Conservation (phyloP, 2,797 vertebrate species). For the Bovichtus diacanthus region DNA sequence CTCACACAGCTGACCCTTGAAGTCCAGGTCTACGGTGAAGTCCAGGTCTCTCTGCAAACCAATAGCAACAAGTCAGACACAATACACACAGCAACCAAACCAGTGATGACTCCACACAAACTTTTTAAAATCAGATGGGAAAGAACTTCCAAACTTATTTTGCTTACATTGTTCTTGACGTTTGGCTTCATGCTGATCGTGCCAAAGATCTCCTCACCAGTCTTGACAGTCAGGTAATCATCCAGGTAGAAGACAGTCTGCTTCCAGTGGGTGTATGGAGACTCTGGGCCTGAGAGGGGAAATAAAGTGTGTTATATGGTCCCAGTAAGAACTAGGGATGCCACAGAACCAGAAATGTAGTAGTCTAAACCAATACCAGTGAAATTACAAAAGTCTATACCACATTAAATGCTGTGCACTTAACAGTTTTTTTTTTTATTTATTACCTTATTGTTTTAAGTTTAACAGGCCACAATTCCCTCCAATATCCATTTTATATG, state of each 20-base stretch:
- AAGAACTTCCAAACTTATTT: accelerated
- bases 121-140: neutral
- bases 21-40: slow-evolving; percentile 94
- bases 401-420: too few species aligned
- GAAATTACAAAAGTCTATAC: too few species aligned
- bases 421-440: too few species aligned
- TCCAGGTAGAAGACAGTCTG: slow-evolving; percentile 97
- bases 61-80: neutral
- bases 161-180: slow-evolving; percentile 94
- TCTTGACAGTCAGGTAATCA: slow-evolving; percentile 95
- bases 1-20: slow-evolving; percentile 96
- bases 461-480: too few species aligned
- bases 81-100: too few species aligned
- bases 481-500: too few species aligned
- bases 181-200: slow-evolving; percentile 97
- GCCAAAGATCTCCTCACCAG: slow-evolving; percentile 94
- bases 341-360: too few species aligned
- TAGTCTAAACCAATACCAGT: too few species aligned
- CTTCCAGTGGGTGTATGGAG: slow-evolving; percentile 97
- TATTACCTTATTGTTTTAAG: too few species aligned
- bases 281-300: slow-evolving; percentile 88
- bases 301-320: neutral
- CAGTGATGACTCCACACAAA: neutral
- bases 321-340: too few species aligned
- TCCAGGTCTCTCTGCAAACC: slow-evolving; percentile 91